Percentiles rank a stretch among this genome's conserved stretches.
These are phyloP conservation scores for Plagodis pulveraria DNA, from an alignment of 2,888 invertebrate species.

Conservation along the genomic window DNA sequence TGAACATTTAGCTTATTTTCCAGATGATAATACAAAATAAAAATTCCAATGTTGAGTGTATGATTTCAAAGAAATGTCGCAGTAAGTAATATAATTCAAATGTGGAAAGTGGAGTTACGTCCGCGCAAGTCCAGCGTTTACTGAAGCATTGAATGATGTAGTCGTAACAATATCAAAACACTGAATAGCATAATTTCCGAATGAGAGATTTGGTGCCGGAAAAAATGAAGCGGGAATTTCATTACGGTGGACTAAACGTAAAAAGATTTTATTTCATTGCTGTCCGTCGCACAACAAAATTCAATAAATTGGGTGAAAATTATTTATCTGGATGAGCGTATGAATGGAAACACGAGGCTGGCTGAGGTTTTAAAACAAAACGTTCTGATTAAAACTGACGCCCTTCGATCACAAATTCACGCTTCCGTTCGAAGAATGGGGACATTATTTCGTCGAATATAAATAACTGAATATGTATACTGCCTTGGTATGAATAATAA, in stretches of 20 bases:
- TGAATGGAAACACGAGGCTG: constrained; percentile 27
- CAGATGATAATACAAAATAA: constrained; percentile 8
- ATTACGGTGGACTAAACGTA: constrained; percentile 31
- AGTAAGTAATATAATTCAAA: not conserved
- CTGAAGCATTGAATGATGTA: constrained; percentile 4
- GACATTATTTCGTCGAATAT: constrained; percentile 20
- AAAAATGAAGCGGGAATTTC: constrained; percentile 32
- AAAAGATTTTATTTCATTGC: constrained; percentile 40
- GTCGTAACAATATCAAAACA: constrained; percentile 20
- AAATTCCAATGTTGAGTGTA: constrained; percentile 2
- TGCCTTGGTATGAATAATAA: no score
- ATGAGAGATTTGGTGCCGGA: constrained; percentile 29
- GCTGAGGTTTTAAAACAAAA: constrained; percentile 29
- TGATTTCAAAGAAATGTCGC: no score
- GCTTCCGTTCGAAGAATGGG: constrained; percentile 20
- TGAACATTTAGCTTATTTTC: constrained; percentile 6
- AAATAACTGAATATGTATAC: constrained; percentile 19
- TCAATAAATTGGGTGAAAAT: constrained; percentile 44
- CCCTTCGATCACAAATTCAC: constrained; percentile 28
- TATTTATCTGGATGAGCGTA: constrained; percentile 41
- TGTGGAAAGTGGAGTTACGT: not conserved
- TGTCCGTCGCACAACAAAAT: constrained; percentile 35
- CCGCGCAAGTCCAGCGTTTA: constrained; percentile 8
- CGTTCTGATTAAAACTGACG: constrained; percentile 35
- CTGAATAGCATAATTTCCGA: constrained; percentile 31